Base-by-base conservation (phyloP, 2,113 vertebrate genomes). In the Scophthalmus maximus region DNA sequence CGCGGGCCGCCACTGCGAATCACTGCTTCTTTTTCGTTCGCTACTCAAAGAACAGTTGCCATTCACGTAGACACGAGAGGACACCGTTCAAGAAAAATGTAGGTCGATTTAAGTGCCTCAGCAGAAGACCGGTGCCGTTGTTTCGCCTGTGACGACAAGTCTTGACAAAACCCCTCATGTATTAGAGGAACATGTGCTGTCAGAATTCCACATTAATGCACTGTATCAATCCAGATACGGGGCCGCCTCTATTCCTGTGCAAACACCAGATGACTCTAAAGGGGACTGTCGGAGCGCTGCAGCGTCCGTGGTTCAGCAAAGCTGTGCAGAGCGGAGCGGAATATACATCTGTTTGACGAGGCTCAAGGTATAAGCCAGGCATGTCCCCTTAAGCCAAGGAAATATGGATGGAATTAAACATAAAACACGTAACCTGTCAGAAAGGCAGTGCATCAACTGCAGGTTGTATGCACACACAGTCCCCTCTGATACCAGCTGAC, bases 331-430 rank as follows among this genome's bases (percentile, higher is more conserved):
- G 36, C 22, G 44, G 23, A 44, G 51, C n/a, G 14, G 7, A 47
- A 42, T 14, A 30, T 26, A 53, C 56, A 55, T 75, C 8, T 64
- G 69, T 8, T n/a, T 64, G 56, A 40, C 26, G 29, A n/a, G 25
- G 22, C 22, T 17, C 3, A 3, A 40, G 57, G 29, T 30, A 61
- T 42, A 27, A 52, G 27, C 11, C 26, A 55, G 38, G 4, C n/a
- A 57, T 36, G 23, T 46, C 15, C 38, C 23, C 25, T 34, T 32
- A 17, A 17, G 11, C 20, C 18, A 52, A 51, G 30, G 44, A 56
- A 68, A 72, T 53, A 63, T 49, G 66, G 22, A 44, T 18, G 17
- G n/a, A 42, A 46, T 55, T 29, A n/a, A 67, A 53, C 47, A 58
- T 55, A 14, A 49, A 76, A 42, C 23, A 34, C 46, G 29, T 27